These are phyloP conservation scores for Astreopora myriophthalma DNA, from an alignment of 64 coral and sea anemone species.

Conservation along the genomic window DNA sequence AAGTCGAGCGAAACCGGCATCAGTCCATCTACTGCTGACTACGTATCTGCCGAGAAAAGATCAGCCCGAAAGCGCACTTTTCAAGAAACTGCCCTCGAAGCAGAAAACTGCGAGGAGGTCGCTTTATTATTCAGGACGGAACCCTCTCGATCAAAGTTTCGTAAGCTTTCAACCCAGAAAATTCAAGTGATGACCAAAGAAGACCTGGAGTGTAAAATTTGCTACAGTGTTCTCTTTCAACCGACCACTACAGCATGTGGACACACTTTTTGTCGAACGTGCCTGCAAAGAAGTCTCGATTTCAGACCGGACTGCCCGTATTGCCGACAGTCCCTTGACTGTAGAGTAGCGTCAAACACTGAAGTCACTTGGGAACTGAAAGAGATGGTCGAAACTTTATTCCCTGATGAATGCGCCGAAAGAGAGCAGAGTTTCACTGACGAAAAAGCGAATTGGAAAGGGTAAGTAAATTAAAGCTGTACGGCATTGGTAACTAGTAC, in stretches of 20 bases:
- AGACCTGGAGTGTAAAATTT: conserved; percentile 19
- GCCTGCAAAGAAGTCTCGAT: background rate
- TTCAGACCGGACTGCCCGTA: conserved; percentile 1
- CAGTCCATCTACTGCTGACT: too few species aligned
- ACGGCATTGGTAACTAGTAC: too few species aligned
- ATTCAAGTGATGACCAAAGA: background rate
- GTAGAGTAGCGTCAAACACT: background rate
- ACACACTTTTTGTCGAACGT: conserved; percentile 11
- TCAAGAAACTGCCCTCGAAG: background rate
- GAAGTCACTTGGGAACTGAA: conserved; percentile 50
- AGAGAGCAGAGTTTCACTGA: conserved; percentile 50
- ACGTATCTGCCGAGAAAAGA: background rate
- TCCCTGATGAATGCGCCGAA: conserved; percentile 51
- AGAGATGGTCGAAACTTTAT: conserved; percentile 28
- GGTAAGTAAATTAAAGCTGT: conserved; percentile 26
- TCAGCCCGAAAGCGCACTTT: background rate
- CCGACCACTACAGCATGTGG: conserved; percentile 2
- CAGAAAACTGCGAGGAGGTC: background rate
- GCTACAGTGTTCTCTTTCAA: background rate
- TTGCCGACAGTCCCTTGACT: conserved; percentile 46
- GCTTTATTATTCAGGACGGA: background rate
- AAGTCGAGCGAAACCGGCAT: background rate
- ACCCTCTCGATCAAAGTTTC: background rate
- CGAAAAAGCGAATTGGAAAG: conserved; percentile 57
- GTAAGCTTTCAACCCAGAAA: background rate